A percentile compares a stretch with the other conserved stretches of the same genome.
Evolutionary conservation across 2,888 invertebrate species (phyloP).

Genomic region (Thysanoteuthis rhombus): DNA sequence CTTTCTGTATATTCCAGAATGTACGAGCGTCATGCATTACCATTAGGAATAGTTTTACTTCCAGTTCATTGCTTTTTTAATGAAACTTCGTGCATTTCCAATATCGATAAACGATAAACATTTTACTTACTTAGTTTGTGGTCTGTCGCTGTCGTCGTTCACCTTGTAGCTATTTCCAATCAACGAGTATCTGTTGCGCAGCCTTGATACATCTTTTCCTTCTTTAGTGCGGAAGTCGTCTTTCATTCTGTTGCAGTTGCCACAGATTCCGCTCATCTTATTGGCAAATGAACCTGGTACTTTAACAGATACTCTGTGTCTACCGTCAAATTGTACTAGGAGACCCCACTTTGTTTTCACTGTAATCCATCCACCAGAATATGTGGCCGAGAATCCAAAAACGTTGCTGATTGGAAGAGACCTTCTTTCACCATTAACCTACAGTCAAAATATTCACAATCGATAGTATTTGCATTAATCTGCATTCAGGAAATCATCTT

Average conservation of each 20-base stretch:
- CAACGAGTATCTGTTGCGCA: slow-evolving; percentile 34
- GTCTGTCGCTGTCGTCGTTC: slow-evolving; percentile 41
- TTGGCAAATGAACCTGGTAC: slow-evolving; percentile 37
- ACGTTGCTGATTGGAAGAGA: neutral
- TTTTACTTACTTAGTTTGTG: neutral
- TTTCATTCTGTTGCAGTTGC: slow-evolving; percentile 45
- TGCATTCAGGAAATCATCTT: no score
- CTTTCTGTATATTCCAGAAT: no score
- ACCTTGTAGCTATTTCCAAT: slow-evolving; percentile 44
- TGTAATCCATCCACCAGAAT: slow-evolving; percentile 35
- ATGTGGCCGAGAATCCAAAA: slow-evolving; percentile 33
- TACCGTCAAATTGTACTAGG: slow-evolving; percentile 43
- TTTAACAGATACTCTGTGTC: slow-evolving; percentile 38
- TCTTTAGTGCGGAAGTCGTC: slow-evolving; percentile 43
- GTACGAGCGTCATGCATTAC: no score
- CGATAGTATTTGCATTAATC: no score
- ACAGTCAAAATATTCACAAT: neutral
- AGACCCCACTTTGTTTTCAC: slow-evolving; percentile 41
- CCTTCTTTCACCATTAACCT: neutral
- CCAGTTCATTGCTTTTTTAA: no score
- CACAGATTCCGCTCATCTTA: slow-evolving; percentile 45
- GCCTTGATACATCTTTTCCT: slow-evolving; percentile 38
- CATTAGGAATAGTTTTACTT: no score
- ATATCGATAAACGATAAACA: neutral
- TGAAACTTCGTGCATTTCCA: no score